Percentiles rank a stretch among this genome's conserved stretches.
Evolutionary conservation across 1,140 invertebrate species (phyloP).

Genomic region (Whitmania pigra): DNA sequence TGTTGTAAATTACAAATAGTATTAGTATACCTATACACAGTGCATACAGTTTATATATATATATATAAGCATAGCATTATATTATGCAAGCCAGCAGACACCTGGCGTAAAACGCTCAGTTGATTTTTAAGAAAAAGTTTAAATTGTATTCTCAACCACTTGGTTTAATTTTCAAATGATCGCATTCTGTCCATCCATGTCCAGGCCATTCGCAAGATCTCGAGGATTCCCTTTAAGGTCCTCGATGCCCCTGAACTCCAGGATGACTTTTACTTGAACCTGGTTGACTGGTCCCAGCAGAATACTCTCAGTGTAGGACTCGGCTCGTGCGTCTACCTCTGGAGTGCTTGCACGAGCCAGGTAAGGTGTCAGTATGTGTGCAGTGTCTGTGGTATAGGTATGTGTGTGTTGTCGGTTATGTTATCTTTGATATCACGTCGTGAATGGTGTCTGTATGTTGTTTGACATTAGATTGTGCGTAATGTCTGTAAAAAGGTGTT

Average conservation of each 20-base stretch:
- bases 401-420: neutral
- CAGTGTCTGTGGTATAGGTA: too few species aligned
- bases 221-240: constrained; percentile 91
- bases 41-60: too few species aligned
- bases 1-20: too few species aligned
- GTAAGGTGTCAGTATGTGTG: constrained; percentile 33
- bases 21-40: too few species aligned
- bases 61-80: too few species aligned
- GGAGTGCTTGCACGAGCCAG: constrained; percentile 97
- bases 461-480: too few species aligned
- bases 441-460: too few species aligned
- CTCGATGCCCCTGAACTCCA: constrained; percentile 95
- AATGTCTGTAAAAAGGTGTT: too few species aligned
- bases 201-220: constrained; percentile 73
- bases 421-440: neutral
- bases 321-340: constrained; percentile 93
- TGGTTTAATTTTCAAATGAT: neutral
- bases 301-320: constrained; percentile 97
- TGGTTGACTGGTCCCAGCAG: constrained; percentile 98
- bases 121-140: too few species aligned
- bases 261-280: constrained; percentile 96
- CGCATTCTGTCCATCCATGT: constrained; percentile 13
- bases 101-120: too few species aligned
- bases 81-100: too few species aligned
- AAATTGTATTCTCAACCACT: neutral